Conservation (phyloP, 2,797 vertebrate species). For the Eutrigla gurnardus region DNA sequence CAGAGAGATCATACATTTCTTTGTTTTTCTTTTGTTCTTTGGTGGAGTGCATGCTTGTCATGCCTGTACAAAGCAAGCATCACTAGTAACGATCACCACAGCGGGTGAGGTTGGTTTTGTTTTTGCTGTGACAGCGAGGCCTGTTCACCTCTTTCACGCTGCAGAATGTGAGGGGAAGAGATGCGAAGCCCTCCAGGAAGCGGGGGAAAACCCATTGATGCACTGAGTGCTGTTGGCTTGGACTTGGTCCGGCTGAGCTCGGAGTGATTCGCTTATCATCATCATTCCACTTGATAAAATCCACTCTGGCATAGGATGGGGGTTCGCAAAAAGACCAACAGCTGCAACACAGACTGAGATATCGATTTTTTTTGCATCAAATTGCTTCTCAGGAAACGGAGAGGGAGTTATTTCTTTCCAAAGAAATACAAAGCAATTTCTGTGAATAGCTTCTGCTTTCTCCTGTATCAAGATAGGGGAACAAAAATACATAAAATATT, state of each 20-base stretch:
- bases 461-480: neutral
- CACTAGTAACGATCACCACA: conserved; percentile 3
- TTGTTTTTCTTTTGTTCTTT: conserved; percentile 40
- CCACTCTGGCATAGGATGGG: conserved; percentile 18
- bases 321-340: conserved; percentile 32
- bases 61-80: conserved; percentile 6
- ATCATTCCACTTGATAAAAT: conserved; percentile 45
- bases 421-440: neutral
- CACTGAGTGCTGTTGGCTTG: conserved; percentile 36
- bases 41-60: neutral
- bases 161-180: conserved; percentile 61
- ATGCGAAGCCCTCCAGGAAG: conserved; percentile 64
- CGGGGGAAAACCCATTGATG: conserved; percentile 39
- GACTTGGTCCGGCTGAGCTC: conserved; percentile 31
- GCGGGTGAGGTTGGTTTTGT: conserved; percentile 37
- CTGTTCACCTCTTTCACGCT: conserved; percentile 43
- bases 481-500: neutral
- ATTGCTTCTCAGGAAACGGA: conserved; percentile 4
- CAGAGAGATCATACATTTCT: conserved; percentile 19
- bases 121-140: conserved; percentile 27
- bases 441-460: neutral
- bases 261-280: conserved; percentile 48
- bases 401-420: conserved; percentile 4
- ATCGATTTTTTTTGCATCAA: neutral
- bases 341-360: conserved; percentile 32